phyloP scores from a whole-genome alignment of 2,888 invertebrate species.

The Oligia latruncula region DNA sequence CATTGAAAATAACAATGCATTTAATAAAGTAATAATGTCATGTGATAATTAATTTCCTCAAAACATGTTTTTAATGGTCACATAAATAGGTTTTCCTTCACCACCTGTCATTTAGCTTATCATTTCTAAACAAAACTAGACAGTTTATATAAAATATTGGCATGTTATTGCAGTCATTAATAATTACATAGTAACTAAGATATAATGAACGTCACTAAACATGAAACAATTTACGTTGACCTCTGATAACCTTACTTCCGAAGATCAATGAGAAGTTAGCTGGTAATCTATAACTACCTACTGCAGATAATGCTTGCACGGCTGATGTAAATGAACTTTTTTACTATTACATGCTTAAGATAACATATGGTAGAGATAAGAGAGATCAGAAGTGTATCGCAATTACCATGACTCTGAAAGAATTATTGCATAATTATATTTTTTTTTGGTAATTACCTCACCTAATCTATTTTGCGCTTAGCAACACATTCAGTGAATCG shows the following conservation, averaged over 20 bases:
- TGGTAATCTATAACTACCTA: slow-evolving; percentile 51
- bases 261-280: slow-evolving; percentile 57
- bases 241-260: slow-evolving; percentile 74
- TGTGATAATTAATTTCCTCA: slow-evolving; percentile 8
- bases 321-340: slow-evolving; percentile 50
- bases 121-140: slow-evolving; percentile 42
- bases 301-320: slow-evolving; percentile 46
- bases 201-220: slow-evolving; percentile 48
- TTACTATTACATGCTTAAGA: slow-evolving; percentile 45
- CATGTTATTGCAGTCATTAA: slow-evolving; percentile 41
- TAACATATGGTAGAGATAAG: slow-evolving; percentile 47
- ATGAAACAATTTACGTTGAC: slow-evolving; percentile 67
- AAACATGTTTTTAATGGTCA: slow-evolving; percentile 40
- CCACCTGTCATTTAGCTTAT: slow-evolving; percentile 39
- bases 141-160: slow-evolving; percentile 45
- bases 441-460: slow-evolving; percentile 36
- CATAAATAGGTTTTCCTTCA: slow-evolving; percentile 18
- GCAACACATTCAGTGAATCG: too few species aligned
- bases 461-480: not conserved
- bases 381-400: slow-evolving; percentile 58
- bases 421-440: slow-evolving; percentile 24
- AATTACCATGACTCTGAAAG: slow-evolving; percentile 38
- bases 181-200: slow-evolving; percentile 52
- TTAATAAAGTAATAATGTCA: slow-evolving; percentile 26
- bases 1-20: slow-evolving; percentile 34